A percentile compares a stretch with the other conserved stretches of the same genome.
Conservation (phyloP, 2,888 invertebrate genomes). For the Apeira syringaria region DNA sequence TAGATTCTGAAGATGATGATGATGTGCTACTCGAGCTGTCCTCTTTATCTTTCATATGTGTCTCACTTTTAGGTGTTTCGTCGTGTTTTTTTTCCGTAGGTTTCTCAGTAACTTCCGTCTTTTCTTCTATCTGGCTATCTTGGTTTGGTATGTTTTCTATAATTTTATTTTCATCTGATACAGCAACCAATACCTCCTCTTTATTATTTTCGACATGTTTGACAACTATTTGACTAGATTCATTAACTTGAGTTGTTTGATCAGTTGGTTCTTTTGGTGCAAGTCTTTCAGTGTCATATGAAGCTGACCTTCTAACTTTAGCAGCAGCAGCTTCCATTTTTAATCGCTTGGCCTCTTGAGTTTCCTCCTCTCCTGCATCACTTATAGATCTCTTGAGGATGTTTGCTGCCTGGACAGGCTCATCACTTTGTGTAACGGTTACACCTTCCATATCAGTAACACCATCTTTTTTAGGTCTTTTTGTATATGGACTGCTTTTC, state of each 20-base stretch:
- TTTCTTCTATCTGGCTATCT: conserved; percentile 17
- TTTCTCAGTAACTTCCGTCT: conserved; percentile 28
- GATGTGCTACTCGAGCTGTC: conserved; percentile 67
- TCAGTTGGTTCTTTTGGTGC: conserved; percentile 42
- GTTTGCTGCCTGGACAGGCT: conserved; percentile 69
- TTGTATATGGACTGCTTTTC: conserved; percentile 69
- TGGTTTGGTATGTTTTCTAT: conserved; percentile 1
- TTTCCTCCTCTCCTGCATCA: conserved; percentile 73
- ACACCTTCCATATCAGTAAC: conserved; percentile 41
- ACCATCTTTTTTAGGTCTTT: conserved; percentile 59
- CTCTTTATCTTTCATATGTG: conserved; percentile 54
- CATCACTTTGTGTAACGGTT: conserved; percentile 47
- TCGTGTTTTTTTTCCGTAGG: conserved; percentile 31
- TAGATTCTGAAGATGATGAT: conserved; percentile 78
- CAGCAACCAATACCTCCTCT: conserved; percentile 6
- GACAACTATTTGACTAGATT: conserved; percentile 25
- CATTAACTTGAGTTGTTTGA: conserved; percentile 32
- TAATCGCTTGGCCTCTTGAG: conserved; percentile 62
- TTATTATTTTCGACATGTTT: conserved; percentile 26
- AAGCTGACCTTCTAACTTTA: conserved; percentile 71
- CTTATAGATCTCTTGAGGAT: conserved; percentile 76
- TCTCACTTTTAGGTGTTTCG: conserved; percentile 30
- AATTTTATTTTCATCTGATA: conserved; percentile 19
- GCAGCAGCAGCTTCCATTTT: conserved; percentile 73
- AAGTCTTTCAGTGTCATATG: conserved; percentile 69